Conservation (phyloP, 2,797 vertebrate species). For the Sebastes oblongus region DNA sequence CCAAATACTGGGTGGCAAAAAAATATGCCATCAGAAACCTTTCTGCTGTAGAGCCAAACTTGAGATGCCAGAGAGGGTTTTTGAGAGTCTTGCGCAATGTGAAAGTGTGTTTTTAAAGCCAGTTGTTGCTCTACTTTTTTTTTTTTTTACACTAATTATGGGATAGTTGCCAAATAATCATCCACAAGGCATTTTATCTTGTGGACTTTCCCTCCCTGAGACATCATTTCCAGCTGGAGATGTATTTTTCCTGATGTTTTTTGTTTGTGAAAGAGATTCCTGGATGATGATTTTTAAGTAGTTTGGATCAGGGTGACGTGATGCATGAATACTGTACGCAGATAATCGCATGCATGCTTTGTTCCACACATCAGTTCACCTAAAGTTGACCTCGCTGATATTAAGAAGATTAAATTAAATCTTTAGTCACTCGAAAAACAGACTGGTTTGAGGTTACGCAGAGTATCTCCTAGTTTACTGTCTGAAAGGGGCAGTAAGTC, state of each 20-base stretch:
- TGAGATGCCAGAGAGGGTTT: background rate
- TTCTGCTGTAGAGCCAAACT: background rate
- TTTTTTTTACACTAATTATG: background rate
- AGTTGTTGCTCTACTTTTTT: background rate
- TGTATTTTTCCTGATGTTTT: background rate
- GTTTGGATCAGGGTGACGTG: background rate
- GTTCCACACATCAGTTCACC: background rate
- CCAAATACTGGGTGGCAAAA: background rate
- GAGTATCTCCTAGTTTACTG: background rate
- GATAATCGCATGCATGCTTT: background rate
- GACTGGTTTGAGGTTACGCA: background rate
- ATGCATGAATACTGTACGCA: background rate
- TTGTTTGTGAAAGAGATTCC: conserved; percentile 14
- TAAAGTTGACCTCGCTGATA: background rate
- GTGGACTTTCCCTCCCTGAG: background rate
- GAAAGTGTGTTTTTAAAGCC: conserved; percentile 1
- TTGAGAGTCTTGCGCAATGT: background rate
- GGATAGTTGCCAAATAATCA: background rate
- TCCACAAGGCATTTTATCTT: conserved; percentile 1
- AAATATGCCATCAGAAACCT: background rate
- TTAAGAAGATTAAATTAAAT: background rate
- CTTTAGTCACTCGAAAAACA: background rate
- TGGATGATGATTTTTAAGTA: background rate
- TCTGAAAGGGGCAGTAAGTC: background rate
- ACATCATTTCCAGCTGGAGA: background rate